Conservation (phyloP, 1,140 invertebrate genomes). For the Caenorhabditis inopinata region DNA sequence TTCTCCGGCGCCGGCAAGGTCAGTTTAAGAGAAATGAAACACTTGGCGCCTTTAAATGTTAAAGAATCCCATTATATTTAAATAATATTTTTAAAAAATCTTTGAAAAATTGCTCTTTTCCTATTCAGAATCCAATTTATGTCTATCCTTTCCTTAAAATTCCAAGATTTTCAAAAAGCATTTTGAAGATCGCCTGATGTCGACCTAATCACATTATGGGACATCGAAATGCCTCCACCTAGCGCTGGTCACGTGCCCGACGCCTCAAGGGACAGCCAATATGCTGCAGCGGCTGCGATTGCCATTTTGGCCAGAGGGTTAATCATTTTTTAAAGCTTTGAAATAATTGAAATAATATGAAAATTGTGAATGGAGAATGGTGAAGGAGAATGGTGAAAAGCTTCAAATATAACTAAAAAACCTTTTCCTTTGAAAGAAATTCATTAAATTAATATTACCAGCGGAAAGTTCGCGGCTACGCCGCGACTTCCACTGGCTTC, state of each 20-base stretch:
- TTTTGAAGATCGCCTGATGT: not conserved
- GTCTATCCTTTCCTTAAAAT: no score
- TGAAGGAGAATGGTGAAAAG: no score
- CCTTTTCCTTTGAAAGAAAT: no score
- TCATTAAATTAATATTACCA: no score
- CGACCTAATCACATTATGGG: constrained; percentile 1
- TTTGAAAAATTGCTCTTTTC: not conserved
- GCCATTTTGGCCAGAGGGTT: constrained; percentile 4
- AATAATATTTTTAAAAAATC: not conserved
- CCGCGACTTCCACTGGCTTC: no score
- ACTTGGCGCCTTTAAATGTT: no score
- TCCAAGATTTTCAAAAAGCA: no score
- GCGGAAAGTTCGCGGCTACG: no score
- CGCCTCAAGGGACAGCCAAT: not conserved
- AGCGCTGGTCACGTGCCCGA: not conserved
- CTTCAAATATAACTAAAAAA: no score
- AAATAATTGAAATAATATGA: not conserved
- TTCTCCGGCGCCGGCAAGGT: not conserved
- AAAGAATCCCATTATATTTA: no score
- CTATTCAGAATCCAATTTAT: no score
- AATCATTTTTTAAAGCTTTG: not conserved
- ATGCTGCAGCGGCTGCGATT: not conserved
- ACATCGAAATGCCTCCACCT: constrained; percentile 11
- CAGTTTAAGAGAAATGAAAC: not conserved
- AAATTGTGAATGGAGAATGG: not conserved